phyloP scores from a whole-genome alignment of 2,797 vertebrate species.

The Gouania willdenowi region DNA sequence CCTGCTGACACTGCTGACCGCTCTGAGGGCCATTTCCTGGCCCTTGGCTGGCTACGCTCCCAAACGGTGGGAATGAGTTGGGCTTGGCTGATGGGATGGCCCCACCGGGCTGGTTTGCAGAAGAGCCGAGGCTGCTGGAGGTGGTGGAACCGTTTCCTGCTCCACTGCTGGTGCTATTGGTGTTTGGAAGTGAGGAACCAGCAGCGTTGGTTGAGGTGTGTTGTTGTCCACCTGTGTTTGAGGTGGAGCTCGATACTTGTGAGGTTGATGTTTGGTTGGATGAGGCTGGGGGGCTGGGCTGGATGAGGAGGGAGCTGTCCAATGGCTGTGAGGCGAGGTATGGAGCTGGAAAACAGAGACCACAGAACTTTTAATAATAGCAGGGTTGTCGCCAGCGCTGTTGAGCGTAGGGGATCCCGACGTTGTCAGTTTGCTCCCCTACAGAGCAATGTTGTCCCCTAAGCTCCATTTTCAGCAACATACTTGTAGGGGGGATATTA shows the following conservation, averaged over 20 bases:
- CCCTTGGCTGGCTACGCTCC: constrained; percentile 77
- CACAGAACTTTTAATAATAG: too few relatives aligned
- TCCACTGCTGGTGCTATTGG: constrained; percentile 49
- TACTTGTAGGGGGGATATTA: too few relatives aligned
- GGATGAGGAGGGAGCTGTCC: constrained; percentile 89
- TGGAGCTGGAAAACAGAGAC: constrained; percentile 78
- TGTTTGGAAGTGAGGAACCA: constrained; percentile 68
- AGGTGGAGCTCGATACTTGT: constrained; percentile 66
- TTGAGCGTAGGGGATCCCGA: too few relatives aligned
- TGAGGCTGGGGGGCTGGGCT: constrained; percentile 80
- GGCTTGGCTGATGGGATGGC: constrained; percentile 83
- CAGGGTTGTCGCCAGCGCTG: too few relatives aligned
- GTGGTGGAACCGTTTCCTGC: constrained; percentile 71
- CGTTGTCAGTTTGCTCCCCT: too few relatives aligned
- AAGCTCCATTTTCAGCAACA: too few relatives aligned
- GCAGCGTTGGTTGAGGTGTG: constrained; percentile 69
- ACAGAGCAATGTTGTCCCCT: too few relatives aligned
- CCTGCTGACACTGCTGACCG: constrained; percentile 84
- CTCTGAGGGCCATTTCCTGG: constrained; percentile 72
- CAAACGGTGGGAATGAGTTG: constrained; percentile 86
- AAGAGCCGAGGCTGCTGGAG: constrained; percentile 73
- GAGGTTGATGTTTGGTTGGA: constrained; percentile 78
- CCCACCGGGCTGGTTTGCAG: constrained; percentile 70
- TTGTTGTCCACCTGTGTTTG: constrained; percentile 68
- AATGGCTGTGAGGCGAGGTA: constrained; percentile 94